Conservation (phyloP, 2,797 vertebrate genomes). For the Danio albolineatus region DNA sequence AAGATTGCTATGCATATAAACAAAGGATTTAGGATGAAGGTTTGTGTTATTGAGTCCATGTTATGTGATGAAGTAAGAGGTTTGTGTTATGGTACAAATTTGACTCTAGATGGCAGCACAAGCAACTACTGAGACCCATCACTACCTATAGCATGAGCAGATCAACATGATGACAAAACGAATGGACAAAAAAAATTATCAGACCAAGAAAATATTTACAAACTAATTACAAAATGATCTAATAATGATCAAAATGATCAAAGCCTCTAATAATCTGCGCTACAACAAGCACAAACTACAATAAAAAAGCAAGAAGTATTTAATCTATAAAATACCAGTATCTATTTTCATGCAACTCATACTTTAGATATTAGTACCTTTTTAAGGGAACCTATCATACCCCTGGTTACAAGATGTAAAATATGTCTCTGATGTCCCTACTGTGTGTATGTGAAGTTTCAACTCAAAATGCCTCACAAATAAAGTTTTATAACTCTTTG, state of each 20-base stretch:
- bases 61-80: constrained; percentile 18
- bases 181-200: neutral
- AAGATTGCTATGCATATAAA: neutral
- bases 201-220: neutral
- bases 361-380: too few relatives aligned
- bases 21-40: neutral
- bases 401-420: too few relatives aligned
- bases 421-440: too few relatives aligned
- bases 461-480: too few relatives aligned
- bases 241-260: too few relatives aligned
- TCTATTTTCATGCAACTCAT: too few relatives aligned
- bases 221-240: neutral
- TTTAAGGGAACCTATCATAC: too few relatives aligned
- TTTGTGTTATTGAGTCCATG: constrained; percentile 7
- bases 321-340: too few relatives aligned
- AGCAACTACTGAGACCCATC: constrained; percentile 10
- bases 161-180: neutral
- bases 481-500: too few relatives aligned
- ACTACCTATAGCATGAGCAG: neutral
- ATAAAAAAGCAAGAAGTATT: neutral
- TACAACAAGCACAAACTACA: neutral
- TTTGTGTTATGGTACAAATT: constrained; percentile 32
- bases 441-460: too few relatives aligned
- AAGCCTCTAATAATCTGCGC: constrained; percentile 4
- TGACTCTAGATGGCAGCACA: constrained; percentile 64